A percentile compares a stretch with the other conserved stretches of the same genome.
Evolutionary conservation across 2,888 invertebrate species (phyloP).

Genomic region (Hecatera dysodea): DNA sequence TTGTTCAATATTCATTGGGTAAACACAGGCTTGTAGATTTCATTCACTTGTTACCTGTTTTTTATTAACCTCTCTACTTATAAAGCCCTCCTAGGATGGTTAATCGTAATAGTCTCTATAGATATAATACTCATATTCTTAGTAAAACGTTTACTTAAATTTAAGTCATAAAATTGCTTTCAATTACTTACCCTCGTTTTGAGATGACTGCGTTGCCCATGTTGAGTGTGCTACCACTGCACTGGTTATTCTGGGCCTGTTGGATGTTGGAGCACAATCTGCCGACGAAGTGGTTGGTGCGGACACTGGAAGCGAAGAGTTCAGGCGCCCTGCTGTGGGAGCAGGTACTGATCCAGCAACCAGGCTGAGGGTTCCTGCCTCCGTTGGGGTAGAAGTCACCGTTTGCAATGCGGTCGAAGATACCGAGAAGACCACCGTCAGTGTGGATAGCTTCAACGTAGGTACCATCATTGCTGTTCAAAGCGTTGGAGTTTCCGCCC

Average conservation of each 20-base stretch:
- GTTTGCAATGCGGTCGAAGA: constrained; percentile 70
- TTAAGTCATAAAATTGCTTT: not conserved
- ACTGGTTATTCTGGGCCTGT: constrained; percentile 63
- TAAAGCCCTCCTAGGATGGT: not conserved
- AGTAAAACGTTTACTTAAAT: not conserved
- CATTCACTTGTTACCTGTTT: not conserved
- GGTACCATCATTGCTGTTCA: constrained; percentile 69
- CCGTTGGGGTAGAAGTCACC: constrained; percentile 83
- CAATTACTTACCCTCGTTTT: constrained; percentile 36
- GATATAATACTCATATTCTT: not conserved
- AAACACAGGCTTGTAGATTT: not conserved
- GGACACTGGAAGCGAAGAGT: constrained; percentile 77
- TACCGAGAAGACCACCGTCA: constrained; percentile 77
- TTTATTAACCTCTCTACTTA: not conserved
- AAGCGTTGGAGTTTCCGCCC: constrained; percentile 69
- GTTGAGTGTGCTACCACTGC: constrained; percentile 5
- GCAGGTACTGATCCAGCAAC: constrained; percentile 76
- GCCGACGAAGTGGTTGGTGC: constrained; percentile 74
- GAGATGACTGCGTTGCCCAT: constrained; percentile 38
- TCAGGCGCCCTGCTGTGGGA: constrained; percentile 77
- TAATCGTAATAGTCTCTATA: not conserved
- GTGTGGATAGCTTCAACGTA: constrained; percentile 83
- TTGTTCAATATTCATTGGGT: not conserved
- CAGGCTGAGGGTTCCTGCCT: constrained; percentile 79
- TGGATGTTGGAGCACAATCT: constrained; percentile 70